Percentiles rank a stretch among this genome's conserved stretches.
Evolutionary conservation across 2,797 vertebrate species (phyloP).

Genomic region (Galago senegalensis): DNA sequence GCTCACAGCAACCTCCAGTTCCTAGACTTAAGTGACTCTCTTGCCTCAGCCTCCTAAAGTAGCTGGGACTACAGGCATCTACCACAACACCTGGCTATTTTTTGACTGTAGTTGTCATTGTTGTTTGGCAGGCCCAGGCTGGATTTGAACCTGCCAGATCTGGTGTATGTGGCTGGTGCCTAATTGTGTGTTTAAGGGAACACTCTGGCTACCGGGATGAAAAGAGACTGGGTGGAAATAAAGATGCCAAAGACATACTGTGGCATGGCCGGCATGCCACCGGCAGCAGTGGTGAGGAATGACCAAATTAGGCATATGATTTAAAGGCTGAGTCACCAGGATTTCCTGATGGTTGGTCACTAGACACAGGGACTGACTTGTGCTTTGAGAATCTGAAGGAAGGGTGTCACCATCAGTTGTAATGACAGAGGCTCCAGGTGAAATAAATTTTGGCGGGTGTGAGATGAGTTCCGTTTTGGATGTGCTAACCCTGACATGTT

Average conservation of each 20-base stretch:
- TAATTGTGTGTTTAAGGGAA: neutral
- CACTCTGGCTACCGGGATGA: neutral
- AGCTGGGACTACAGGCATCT: too few species aligned
- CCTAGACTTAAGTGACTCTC: too few species aligned
- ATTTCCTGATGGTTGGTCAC: neutral
- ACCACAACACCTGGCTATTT: too few species aligned
- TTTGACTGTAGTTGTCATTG: too few species aligned
- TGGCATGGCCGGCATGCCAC: too few species aligned
- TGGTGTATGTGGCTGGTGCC: too few species aligned
- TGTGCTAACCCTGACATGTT: neutral
- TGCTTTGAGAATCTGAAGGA: neutral
- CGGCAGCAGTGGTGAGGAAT: rapidly evolving
- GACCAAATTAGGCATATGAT: neutral
- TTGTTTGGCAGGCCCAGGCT: too few species aligned
- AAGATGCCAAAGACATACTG: neutral
- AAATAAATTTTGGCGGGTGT: neutral
- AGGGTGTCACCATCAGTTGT: neutral
- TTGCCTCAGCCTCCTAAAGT: too few species aligned
- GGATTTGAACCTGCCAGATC: too few species aligned
- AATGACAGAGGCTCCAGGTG: neutral
- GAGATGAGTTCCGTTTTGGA: neutral
- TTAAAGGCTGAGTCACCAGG: neutral
- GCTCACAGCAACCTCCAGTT: too few species aligned
- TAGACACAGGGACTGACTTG: neutral
- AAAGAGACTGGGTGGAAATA: neutral